A percentile compares a stretch with the other conserved stretches of the same genome.
Evolutionary conservation across 2,797 vertebrate species (phyloP).

Genomic region (Steatocranus sp.): DNA sequence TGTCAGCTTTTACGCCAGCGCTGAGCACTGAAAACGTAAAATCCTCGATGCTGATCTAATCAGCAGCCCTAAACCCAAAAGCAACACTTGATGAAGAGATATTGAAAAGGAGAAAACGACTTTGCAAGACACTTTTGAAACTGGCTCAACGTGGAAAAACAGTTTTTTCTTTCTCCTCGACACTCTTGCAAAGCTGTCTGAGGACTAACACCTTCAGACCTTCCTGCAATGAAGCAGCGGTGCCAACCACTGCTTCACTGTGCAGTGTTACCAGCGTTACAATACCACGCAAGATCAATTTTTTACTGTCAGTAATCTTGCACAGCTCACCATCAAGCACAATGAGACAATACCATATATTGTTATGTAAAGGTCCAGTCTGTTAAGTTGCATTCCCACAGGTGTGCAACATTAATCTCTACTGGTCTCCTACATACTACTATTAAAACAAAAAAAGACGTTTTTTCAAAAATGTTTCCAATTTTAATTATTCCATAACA

Average conservation of each 20-base stretch:
- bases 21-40: neutral
- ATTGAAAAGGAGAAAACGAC: neutral
- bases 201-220: neutral
- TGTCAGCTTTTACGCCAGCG: neutral
- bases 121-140: neutral
- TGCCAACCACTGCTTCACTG: neutral
- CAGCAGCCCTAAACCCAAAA: neutral
- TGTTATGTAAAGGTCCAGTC: neutral
- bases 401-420: neutral
- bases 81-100: neutral
- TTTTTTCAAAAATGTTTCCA: neutral
- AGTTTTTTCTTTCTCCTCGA: neutral
- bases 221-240: neutral
- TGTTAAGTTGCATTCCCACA: neutral
- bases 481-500: neutral
- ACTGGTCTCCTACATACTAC: neutral
- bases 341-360: neutral
- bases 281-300: neutral
- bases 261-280: neutral
- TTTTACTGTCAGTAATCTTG: neutral
- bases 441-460: fast-evolving
- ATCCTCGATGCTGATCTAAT: neutral
- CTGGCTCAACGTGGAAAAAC: neutral
- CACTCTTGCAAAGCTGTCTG: neutral
- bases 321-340: neutral